phyloP scores from a whole-genome alignment of 1,140 invertebrate genomes.

The Drosophila ironensis region DNA sequence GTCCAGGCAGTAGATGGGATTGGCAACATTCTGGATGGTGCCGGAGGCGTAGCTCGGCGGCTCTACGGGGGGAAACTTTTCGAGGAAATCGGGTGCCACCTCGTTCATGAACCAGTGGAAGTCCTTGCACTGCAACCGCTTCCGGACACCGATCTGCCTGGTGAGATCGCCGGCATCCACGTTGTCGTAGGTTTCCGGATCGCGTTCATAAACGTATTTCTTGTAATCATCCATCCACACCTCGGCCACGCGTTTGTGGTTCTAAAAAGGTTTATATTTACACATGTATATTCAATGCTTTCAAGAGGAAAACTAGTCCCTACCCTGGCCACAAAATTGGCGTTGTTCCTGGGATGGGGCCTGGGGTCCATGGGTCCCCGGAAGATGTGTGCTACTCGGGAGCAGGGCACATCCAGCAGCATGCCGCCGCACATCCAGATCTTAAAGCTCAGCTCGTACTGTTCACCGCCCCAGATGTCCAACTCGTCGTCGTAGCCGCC shows the following conservation, averaged over 20 bases:
- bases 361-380: slow-evolving; percentile 88
- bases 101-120: slow-evolving; percentile 94
- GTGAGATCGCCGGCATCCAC: slow-evolving; percentile 88
- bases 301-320: not conserved
- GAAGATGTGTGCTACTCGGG: slow-evolving; percentile 95
- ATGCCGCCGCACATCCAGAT: slow-evolving; percentile 95
- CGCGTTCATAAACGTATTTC: slow-evolving; percentile 87
- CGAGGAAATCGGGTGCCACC: slow-evolving; percentile 89
- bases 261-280: slow-evolving; percentile 58
- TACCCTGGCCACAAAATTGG: slow-evolving; percentile 67
- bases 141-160: slow-evolving; percentile 86
- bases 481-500: slow-evolving; percentile 96
- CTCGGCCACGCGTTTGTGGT: slow-evolving; percentile 90
- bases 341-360: slow-evolving; percentile 89
- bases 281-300: not conserved
- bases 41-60: slow-evolving; percentile 88
- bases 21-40: slow-evolving; percentile 87
- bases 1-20: slow-evolving; percentile 89
- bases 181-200: slow-evolving; percentile 84
- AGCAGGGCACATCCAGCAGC: slow-evolving; percentile 95
- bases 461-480: slow-evolving; percentile 98
- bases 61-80: slow-evolving; percentile 90
- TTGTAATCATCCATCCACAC: slow-evolving; percentile 96
- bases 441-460: slow-evolving; percentile 98
- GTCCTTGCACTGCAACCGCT: slow-evolving; percentile 88